Percentiles rank a stretch among this genome's conserved stretches.
phyloP scores from a whole-genome alignment of 2,113 vertebrate species.

The Lepus europaeus region DNA sequence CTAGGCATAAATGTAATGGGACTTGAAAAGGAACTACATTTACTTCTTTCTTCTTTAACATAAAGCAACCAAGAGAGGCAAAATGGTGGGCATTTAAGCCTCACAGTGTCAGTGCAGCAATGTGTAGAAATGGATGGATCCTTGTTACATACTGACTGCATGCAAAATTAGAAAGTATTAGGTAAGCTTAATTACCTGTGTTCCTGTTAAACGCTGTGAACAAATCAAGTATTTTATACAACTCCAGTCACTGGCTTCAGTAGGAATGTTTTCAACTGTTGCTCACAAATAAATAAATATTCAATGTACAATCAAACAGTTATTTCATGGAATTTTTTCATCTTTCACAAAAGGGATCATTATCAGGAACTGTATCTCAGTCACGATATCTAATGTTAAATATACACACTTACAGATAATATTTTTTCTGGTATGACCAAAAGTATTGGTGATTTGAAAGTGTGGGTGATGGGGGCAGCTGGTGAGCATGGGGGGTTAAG shows the following conservation, averaged over 20 bases:
- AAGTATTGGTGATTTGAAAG: background rate
- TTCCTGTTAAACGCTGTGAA: constrained; percentile 69
- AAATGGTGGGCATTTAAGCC: constrained; percentile 19
- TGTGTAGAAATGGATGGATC: constrained; percentile 58
- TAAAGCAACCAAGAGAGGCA: constrained; percentile 57
- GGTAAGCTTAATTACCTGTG: constrained; percentile 63
- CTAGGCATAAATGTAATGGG: constrained; percentile 51
- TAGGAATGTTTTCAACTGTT: constrained; percentile 50
- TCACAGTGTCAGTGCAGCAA: background rate
- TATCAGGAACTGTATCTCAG: background rate
- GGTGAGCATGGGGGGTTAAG: too few species aligned
- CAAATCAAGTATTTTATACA: constrained; percentile 60
- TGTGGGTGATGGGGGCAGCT: too few species aligned
- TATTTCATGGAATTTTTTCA: constrained; percentile 22
- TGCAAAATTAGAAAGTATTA: constrained; percentile 65
- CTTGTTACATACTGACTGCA: constrained; percentile 7
- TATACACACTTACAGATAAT: constrained; percentile 2
- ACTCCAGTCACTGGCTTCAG: constrained; percentile 27
- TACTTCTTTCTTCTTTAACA: constrained; percentile 32
- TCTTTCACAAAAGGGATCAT: constrained; percentile 56
- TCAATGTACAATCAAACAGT: background rate
- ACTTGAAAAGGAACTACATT: constrained; percentile 65
- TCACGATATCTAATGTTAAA: constrained; percentile 37
- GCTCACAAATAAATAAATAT: constrained; percentile 56
- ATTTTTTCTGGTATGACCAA: background rate